Evolutionary conservation across 92 coral and sea anemone species (phyloP), one percentile per base, ranked within the genome.

Genomic region (Isaurus tuberculatus): DNA sequence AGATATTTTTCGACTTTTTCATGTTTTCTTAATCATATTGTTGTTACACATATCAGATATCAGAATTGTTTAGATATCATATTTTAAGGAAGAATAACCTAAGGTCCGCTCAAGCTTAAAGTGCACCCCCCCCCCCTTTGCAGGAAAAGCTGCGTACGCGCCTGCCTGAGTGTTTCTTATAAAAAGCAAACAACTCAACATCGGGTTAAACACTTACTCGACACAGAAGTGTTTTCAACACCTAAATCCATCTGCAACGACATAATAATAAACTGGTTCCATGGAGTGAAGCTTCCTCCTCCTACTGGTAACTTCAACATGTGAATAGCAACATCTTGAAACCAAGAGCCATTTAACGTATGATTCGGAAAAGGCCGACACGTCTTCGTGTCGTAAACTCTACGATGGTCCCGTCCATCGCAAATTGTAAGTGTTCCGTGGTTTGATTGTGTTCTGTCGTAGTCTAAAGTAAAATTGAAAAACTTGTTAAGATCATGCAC

Each of bases 391-490:
- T 75, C 81, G 13, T 57, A 53, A n/a, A 9, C 48, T 19, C 67
- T 57, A 11, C 19, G 81, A 16, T 57, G 48, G 10, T 32, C 34
- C 46, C 33, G 58, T 15, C 81, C 81, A 32, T 75, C 81, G 14
- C 81, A 75, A 57, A 58, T 14, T 23, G 48, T 14, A 23, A 75
- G 69, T 33, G 57, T 51, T 9, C 33, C 33, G 9, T 75, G 34
- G n/a, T n/a, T 53, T 9, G 81, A 75, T 26, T 34, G 69, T 1
- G 69, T 75, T 40, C 81, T 55, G 81, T 75, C 81, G 37, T 57
- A 75, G 17, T 57, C 81, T 75, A 15, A 28, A 13, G 69, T 9
- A 63, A 25, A 20, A 55, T 17, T 1, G 63, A 55, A 20, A 40
- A 40, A 40, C 10, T n/a, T n/a, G n/a, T n/a, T 40, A 40, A 40